Conservation (phyloP, 2,797 vertebrate species). For the Caiman crocodilus region DNA sequence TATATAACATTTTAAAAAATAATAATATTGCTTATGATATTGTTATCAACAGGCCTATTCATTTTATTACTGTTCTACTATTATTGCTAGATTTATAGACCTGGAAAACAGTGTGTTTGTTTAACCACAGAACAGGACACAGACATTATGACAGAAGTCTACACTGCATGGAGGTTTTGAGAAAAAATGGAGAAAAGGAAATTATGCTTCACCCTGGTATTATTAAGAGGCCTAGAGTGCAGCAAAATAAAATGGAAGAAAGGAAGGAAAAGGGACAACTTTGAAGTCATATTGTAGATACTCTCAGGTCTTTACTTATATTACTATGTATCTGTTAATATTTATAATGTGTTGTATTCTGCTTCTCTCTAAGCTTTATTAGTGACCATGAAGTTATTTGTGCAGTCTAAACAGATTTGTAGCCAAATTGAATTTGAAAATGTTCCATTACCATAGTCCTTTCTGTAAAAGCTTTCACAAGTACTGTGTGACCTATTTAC, state of each 20-base stretch:
- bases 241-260: constrained; percentile 16
- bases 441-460: not conserved
- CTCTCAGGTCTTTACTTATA: not conserved
- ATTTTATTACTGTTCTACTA: too few species aligned
- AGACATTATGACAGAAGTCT: not conserved
- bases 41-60: too few species aligned
- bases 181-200: constrained; percentile 12
- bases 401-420: not conserved
- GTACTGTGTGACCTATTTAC: not conserved
- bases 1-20: too few species aligned
- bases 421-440: not conserved
- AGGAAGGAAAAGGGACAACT: not conserved
- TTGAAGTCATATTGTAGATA: not conserved
- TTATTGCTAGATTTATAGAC: not conserved
- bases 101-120: not conserved
- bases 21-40: not conserved
- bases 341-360: not conserved
- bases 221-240: not conserved
- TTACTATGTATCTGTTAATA: too few species aligned
- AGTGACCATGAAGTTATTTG: constrained; percentile 2
- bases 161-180: not conserved
- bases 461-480: not conserved
- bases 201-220: not conserved
- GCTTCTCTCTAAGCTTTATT: not conserved
- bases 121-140: not conserved